Base-by-base conservation (phyloP, 2,797 vertebrate species). In the Pseudomugil tenellus region DNA sequence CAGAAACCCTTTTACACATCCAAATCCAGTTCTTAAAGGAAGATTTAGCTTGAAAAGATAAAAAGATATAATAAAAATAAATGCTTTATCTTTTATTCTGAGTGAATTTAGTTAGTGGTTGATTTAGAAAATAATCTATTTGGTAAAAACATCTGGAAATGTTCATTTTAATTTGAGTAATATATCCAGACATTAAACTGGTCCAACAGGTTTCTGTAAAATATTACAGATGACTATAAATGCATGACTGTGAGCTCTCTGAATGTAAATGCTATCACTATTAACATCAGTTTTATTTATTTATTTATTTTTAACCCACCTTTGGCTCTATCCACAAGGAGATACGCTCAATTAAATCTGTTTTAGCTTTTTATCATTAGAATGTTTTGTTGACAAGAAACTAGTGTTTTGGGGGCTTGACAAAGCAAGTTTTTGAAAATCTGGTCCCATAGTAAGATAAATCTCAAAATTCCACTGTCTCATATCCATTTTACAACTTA, bases 191-290 rank as follows among this genome's bases (percentile, higher is more conserved):
- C 6, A n/a, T 61, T 21, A 41, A 77, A 54, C 60, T 29, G 51
- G 66, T 73, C 74, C 23, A 65, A 17, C 72, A 68, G 66, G 66
- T 66, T 63, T 72, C 46, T 60, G 25, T 6, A 11, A 61, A 51
- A 43, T 58, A 54, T 16, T 34, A 35, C 3, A 8, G 11, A 34
- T 70, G 13, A 31, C 5, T 17, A 0, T 41, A 25, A 34, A 48
- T 43, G 0, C 14, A 37, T 70, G 21, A 55, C 13, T 60, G 25
- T 52, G 37, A 17, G n/a, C 17, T 35, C 4, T 32, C 21, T 25
- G 48, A 34, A 34, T 26, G 52, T 37, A 19, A 28, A 52, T 17
- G 31, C 11, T 16, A 0, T 32, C 34, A 58, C 56, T 23, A 49
- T 49, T 69, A 54, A 16, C 4, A 25, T 35, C 19, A 53, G 41